phyloP scores from a whole-genome alignment of 2,888 invertebrate species.

The Netelia fuscicornis region DNA sequence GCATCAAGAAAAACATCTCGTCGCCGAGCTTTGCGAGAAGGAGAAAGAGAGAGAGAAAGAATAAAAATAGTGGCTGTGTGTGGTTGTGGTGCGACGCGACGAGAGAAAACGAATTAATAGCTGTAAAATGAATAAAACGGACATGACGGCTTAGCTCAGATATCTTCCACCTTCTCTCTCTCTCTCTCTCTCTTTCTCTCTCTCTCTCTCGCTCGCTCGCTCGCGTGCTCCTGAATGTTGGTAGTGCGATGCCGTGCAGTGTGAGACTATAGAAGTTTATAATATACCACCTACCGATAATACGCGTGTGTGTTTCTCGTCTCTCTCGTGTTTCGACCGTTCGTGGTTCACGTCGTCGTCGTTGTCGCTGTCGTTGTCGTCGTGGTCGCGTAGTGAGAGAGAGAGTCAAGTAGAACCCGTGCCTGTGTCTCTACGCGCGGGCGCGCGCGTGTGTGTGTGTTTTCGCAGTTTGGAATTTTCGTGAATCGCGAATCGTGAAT shows the following conservation, averaged over 20 bases:
- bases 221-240: slow-evolving; percentile 1
- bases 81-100: no score
- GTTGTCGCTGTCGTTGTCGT: slow-evolving; percentile 7
- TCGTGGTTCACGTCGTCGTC: slow-evolving; percentile 44
- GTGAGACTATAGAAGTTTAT: slow-evolving; percentile 49
- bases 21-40: background rate
- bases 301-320: slow-evolving; percentile 40
- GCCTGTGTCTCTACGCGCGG: slow-evolving; percentile 11
- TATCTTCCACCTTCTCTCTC: slow-evolving; percentile 32
- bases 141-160: slow-evolving; percentile 56
- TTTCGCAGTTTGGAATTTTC: slow-evolving; percentile 29
- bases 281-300: slow-evolving; percentile 31
- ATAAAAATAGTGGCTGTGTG: background rate
- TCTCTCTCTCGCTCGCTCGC: slow-evolving; percentile 29
- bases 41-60: slow-evolving; percentile 23
- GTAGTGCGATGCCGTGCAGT: slow-evolving; percentile 51
- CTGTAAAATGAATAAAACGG: slow-evolving; percentile 41
- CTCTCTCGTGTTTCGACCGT: slow-evolving; percentile 55
- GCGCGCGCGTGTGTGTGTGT: slow-evolving; percentile 13
- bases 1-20: background rate
- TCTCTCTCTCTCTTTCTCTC: slow-evolving; percentile 21
- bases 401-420: background rate
- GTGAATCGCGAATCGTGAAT: slow-evolving; percentile 3
- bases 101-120: slow-evolving; percentile 7
- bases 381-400: background rate